These are phyloP conservation scores for Nomia melanderi DNA, from an alignment of 1,140 invertebrate genomes.

Conservation along the genomic window DNA sequence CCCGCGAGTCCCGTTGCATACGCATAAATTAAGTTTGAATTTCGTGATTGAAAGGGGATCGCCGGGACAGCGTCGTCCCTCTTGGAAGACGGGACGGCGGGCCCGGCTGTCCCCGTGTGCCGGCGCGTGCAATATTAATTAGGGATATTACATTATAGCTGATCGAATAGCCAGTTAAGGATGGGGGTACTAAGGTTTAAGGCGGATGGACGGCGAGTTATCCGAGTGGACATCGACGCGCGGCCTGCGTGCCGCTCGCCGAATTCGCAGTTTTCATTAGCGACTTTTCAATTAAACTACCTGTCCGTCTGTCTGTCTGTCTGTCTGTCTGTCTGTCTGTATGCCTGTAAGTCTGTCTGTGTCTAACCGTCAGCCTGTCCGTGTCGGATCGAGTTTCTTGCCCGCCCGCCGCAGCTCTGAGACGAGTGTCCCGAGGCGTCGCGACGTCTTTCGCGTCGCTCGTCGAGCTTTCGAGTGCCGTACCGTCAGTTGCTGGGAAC, in stretches of 20 bases:
- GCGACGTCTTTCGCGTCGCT: background rate
- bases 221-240: constrained; percentile 11
- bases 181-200: constrained; percentile 69
- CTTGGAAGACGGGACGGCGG: background rate
- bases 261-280: constrained; percentile 30
- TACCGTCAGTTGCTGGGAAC: too few species aligned
- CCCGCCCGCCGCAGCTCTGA: constrained; percentile 19
- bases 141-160: constrained; percentile 54
- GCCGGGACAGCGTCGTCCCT: constrained; percentile 6
- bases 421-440: constrained; percentile 10
- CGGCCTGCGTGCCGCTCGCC: constrained; percentile 33
- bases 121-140: constrained; percentile 80
- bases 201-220: constrained; percentile 41
- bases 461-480: constrained; percentile 42
- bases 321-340: background rate
- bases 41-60: constrained; percentile 1
- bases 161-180: constrained; percentile 50
- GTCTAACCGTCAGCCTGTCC: background rate
- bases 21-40: constrained; percentile 50
- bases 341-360: too few species aligned
- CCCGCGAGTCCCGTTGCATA: constrained; percentile 32
- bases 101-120: constrained; percentile 62
- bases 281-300: constrained; percentile 39
- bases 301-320: constrained; percentile 21
- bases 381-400: constrained; percentile 11